Evolutionary conservation across 2,113 vertebrate genomes (phyloP), one percentile per base, ranked within the genome.

Genomic region (Leptodactylus fuscus): DNA sequence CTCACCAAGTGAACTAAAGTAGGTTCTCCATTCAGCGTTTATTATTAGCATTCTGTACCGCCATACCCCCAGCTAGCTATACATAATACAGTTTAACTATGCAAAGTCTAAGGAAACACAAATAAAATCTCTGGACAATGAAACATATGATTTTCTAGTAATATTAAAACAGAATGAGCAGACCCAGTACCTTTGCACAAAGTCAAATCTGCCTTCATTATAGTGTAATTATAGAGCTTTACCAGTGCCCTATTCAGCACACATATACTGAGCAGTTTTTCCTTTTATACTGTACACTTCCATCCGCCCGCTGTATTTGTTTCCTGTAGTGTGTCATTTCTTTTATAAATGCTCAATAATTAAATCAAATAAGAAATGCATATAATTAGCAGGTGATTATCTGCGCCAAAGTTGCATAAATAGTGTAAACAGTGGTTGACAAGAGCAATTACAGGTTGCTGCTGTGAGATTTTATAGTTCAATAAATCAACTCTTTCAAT

Each of bases 351-450:
- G n/a, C 20, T 22, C 12, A 62, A 46, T 62, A 80, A 80, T 80
- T 80, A 44, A 62, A 62, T 62, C 20, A 80, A 62, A 80, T 24
- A 22, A 36, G 65, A 82, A 81, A 16, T 62, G 27, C 32, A 82
- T 82, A 69, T 51, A 70, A 82, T 71, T 82, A 51, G 1, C 27
- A 53, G 20, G 46, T 82, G 65, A 82, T 82, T 82, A 82, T 13
- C 5, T 49, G 46, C 44, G 15, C 16, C 24, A 67, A 81, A 27
- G 58, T 44, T 62, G 55, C 13, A 44, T 41, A 34, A 81, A 81
- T 48, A 48, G 3, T 81, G 36, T 81, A 69, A 49, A 51, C 46
- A 73, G 67, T n/a, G 51, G 49, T 73, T 82, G 81, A 70, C 65
- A 82, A 18, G 18, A 27, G 34, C 27, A 82, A 82, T 82, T 82